Conservation (phyloP, 2,797 vertebrate genomes). For the Acrossocheilus fasciatus region DNA sequence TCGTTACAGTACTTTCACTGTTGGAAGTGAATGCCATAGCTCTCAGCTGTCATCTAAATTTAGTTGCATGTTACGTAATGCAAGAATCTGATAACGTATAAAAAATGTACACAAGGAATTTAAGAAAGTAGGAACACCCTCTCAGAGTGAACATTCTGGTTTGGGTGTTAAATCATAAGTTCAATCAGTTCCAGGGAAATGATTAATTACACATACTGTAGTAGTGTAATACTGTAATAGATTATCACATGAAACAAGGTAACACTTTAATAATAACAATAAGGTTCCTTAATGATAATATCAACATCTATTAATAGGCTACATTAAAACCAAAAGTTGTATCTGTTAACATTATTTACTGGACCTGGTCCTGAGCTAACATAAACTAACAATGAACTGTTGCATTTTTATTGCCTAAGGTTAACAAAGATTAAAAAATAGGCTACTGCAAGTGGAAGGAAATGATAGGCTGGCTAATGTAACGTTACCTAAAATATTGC, state of each 20-base stretch:
- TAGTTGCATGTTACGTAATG: not conserved
- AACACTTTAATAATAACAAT: not conserved
- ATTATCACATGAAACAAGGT: not conserved
- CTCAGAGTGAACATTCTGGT: constrained; percentile 8
- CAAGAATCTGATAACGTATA: not conserved
- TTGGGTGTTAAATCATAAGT: not conserved
- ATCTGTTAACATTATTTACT: no score
- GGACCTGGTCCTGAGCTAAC: no score
- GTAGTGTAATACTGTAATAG: not conserved
- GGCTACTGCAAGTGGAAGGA: no score
- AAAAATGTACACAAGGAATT: not conserved
- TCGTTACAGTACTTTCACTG: not conserved
- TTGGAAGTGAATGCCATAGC: not conserved
- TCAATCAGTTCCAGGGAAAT: not conserved
- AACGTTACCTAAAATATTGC: not conserved
- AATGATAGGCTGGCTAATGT: no score
- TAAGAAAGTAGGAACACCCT: constrained; percentile 19
- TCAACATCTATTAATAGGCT: no score
- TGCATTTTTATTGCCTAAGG: no score
- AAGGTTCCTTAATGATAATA: not conserved
- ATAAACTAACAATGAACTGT: no score
- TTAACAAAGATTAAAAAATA: no score
- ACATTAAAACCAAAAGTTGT: no score
- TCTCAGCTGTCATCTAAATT: not conserved
- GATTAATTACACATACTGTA: not conserved